Percentiles rank a stretch among this genome's conserved stretches.
phyloP scores from a whole-genome alignment of 1,140 invertebrate species.

The Pygmarrhopalites habei region DNA sequence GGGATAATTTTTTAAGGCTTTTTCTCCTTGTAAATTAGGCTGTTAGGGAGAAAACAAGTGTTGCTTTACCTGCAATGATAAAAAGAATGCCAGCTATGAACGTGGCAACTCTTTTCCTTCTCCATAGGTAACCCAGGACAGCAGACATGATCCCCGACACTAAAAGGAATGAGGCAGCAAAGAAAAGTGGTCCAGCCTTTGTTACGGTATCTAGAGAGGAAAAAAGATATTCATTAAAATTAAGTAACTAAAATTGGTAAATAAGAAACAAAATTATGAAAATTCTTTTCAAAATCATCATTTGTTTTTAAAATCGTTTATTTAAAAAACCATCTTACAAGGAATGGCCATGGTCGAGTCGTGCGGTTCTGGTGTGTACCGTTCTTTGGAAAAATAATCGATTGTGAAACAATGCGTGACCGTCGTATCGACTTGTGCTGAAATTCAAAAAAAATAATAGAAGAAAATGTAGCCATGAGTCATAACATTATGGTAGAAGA shows the following conservation, averaged over 20 bases:
- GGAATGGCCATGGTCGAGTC: conserved; percentile 59
- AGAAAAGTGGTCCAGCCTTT: conserved; percentile 58
- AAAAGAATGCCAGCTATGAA: conserved; percentile 61
- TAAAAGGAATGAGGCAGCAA: conserved; percentile 54
- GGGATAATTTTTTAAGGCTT: no score
- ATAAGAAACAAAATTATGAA: no score
- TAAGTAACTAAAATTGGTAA: no score
- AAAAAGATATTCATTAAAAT: no score
- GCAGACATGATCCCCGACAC: conserved; percentile 57
- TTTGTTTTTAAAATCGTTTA: no score
- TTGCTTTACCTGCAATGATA: conserved; percentile 57
- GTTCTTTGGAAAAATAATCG: conserved; percentile 66
- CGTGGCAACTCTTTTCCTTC: conserved; percentile 53
- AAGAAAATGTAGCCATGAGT: no score
- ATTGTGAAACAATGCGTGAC: conserved; percentile 61
- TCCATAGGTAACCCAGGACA: conserved; percentile 53
- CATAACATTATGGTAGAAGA: no score
- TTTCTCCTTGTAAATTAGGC: no score
- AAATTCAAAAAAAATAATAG: not conserved
- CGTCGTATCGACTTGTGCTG: conserved; percentile 15
- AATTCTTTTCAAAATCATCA: no score
- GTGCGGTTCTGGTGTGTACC: conserved; percentile 70
- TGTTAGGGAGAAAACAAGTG: not conserved
- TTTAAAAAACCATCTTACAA: no score
- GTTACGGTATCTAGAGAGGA: conserved; percentile 56